Base-by-base conservation (phyloP, 2,888 invertebrate genomes). In the Lochmaea crataegi region DNA sequence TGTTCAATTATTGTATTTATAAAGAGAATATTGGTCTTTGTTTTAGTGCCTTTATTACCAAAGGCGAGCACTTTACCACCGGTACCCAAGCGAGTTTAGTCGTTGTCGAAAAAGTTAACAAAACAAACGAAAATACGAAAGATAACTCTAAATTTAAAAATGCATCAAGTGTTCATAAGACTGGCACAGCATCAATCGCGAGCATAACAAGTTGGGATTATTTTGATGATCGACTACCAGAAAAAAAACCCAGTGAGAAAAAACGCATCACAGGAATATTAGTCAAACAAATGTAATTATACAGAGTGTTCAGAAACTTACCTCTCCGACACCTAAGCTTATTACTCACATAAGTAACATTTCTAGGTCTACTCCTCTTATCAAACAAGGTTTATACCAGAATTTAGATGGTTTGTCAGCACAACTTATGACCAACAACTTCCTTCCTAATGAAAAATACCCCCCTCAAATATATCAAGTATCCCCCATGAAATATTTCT, bases 41-140 rank as follows among this genome's bases (percentile, higher is more conserved):
- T 16, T 16, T 53, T 18, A 53, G 51, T 53, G 16, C n/a, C 16
- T 7, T 16, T 16, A 10, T 53, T 18, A 53, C 16, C n/a, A 53
- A 16, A 53, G 51, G 51, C 4, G 12, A 58, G 26, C 32, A 58
- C 22, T 26, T 12, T 58, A 26, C 58, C 10, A 58, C 26, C 11
- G 58, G 58, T 12, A 58, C 58, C 22, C 58, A 58, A 58, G 58
- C 14, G n/a, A 58, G 58, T 58, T 58, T 58, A 3, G 26, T 32
- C 10, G 12, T 10, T 16, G n/a, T 9, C 1, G 18, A 3, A 32
- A 32, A 32, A 1, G 42, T 11, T 11, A 42, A 7, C 11, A 42
- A 12, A 42, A 10, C 11, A 42, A 12, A 42, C 26, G 26, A 42
- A 11, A 42, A 42, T 42, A 42, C 5, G 42, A 42, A 7, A 7